Evolutionary conservation across 1,140 invertebrate genomes (phyloP).

Genomic region (Panagrolaimus sp.): DNA sequence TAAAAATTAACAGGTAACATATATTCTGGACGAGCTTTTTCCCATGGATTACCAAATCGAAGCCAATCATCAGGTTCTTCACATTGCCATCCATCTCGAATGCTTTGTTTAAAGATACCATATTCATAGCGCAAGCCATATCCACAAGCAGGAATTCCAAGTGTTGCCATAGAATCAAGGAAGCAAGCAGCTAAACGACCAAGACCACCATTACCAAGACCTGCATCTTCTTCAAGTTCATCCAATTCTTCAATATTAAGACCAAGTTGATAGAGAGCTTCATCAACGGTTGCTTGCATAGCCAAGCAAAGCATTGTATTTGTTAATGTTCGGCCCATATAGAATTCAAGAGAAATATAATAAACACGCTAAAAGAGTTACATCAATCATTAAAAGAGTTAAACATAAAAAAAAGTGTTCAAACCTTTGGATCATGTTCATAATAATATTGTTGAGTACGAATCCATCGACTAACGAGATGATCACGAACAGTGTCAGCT

Average conservation of each 20-base stretch:
- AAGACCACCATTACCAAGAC: conserved; percentile 95
- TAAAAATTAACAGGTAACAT: conserved; percentile 89
- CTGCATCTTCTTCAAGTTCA: conserved; percentile 89
- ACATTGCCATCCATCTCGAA: conserved; percentile 84
- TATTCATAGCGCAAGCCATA: conserved; percentile 99
- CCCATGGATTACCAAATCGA: conserved; percentile 90
- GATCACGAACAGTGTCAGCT: conserved; percentile 92
- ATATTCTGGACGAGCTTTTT: conserved; percentile 92
- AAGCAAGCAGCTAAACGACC: conserved; percentile 95
- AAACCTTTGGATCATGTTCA: conserved; percentile 97
- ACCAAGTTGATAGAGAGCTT: conserved; percentile 95
- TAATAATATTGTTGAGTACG: conserved; percentile 98
- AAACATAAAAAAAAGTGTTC: background rate
- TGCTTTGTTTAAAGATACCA: conserved; percentile 95
- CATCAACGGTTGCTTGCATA: conserved; percentile 89
- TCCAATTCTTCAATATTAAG: conserved; percentile 95
- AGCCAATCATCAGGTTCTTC: conserved; percentile 99
- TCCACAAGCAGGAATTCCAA: conserved; percentile 95
- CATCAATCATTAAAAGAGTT: background rate
- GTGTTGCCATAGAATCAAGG: conserved; percentile 90
- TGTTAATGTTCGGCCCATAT: conserved; percentile 91
- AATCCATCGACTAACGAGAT: conserved; percentile 96
- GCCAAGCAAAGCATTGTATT: conserved; percentile 99
- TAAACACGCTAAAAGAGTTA: conserved; percentile 87
- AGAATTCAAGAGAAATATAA: conserved; percentile 96